These are phyloP conservation scores for Polydrusus pterygomalis DNA, from an alignment of 2,888 invertebrate genomes.

Conservation along the genomic window DNA sequence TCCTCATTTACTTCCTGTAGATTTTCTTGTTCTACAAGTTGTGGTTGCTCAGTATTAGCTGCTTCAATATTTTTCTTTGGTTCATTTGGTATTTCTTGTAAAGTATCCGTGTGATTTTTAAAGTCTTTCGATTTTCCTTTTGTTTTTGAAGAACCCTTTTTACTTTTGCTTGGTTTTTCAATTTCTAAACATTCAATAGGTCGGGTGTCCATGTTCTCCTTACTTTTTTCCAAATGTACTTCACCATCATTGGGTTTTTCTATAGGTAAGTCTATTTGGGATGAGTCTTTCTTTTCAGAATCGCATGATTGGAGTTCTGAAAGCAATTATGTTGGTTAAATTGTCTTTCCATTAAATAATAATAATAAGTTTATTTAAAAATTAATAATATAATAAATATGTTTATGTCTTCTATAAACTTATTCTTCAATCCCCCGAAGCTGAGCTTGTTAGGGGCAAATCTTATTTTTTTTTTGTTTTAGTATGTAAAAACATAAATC, in stretches of 20 bases:
- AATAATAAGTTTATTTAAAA: too few species aligned
- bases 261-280: conserved; percentile 39
- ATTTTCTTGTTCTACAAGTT: background rate
- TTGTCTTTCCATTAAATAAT: too few species aligned
- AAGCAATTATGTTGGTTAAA: too few species aligned
- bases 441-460: too few species aligned
- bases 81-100: background rate
- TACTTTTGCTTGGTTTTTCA: conserved; percentile 33
- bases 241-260: conserved; percentile 50
- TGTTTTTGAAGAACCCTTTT: background rate
- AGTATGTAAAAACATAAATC: too few species aligned
- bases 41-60: background rate
- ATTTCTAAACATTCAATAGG: conserved; percentile 41
- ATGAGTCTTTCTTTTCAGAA: conserved; percentile 19
- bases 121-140: background rate
- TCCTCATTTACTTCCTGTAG: background rate
- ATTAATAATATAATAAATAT: too few species aligned
- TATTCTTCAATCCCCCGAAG: too few species aligned
- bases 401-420: too few species aligned
- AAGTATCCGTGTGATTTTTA: background rate
- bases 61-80: background rate
- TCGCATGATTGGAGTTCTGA: background rate
- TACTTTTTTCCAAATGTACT: background rate
- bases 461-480: too few species aligned
- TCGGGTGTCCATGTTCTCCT: background rate